Percentiles rank a stretch among this genome's conserved stretches.
phyloP scores from a whole-genome alignment of 2,888 invertebrate genomes.

The Agriopis aurantiaria region DNA sequence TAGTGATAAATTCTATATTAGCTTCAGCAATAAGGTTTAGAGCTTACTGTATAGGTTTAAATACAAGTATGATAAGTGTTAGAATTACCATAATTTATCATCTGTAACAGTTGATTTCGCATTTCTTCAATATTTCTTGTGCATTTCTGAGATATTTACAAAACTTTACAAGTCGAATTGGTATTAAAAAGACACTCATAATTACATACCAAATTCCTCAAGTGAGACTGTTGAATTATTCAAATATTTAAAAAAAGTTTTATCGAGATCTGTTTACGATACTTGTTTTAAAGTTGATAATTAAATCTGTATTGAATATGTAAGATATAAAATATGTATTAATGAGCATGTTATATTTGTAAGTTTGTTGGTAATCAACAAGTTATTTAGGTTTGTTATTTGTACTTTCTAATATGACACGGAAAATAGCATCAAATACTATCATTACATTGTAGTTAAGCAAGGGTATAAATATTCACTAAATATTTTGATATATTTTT shows the following conservation, averaged over 20 bases:
- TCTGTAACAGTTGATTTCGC: conserved; percentile 12
- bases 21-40: conserved; percentile 28
- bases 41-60: conserved; percentile 27
- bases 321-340: conserved; percentile 19
- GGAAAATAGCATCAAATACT: conserved; percentile 14
- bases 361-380: conserved; percentile 18
- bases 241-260: conserved; percentile 23
- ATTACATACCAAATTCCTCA: conserved; percentile 26
- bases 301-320: conserved; percentile 24
- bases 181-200: conserved; percentile 12
- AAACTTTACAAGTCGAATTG: conserved; percentile 14
- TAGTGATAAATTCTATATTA: conserved; percentile 29
- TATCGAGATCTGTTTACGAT: conserved; percentile 24
- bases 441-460: conserved; percentile 21
- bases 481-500: conserved; percentile 36
- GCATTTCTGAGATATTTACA: conserved; percentile 25
- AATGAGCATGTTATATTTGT: conserved; percentile 10
- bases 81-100: conserved; percentile 25
- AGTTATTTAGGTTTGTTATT: conserved; percentile 15
- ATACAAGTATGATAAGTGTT: conserved; percentile 24
- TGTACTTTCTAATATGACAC: conserved; percentile 4
- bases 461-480: conserved; percentile 26
- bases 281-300: conserved; percentile 21
- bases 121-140: conserved; percentile 13
- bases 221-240: conserved; percentile 32